These are phyloP conservation scores for Metellina segmentata DNA, from an alignment of 2,888 invertebrate genomes.

Conservation along the genomic window DNA sequence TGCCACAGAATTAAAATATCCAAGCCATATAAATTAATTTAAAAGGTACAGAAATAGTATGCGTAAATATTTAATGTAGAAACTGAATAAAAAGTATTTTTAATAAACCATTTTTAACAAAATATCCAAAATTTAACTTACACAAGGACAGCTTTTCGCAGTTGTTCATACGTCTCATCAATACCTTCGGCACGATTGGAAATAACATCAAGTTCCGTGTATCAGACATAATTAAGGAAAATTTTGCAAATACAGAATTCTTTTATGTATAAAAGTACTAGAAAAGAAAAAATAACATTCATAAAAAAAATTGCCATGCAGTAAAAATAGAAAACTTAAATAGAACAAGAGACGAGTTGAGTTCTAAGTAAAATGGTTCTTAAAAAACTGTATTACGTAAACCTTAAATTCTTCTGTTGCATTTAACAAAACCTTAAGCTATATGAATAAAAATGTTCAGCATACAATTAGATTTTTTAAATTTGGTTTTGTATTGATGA, in stretches of 20 bases:
- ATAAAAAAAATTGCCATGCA: too few relatives aligned
- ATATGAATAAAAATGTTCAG: too few relatives aligned
- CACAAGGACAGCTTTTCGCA: slow-evolving; percentile 80
- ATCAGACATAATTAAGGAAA: slow-evolving; percentile 78
- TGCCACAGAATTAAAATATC: not conserved
- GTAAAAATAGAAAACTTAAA: too few relatives aligned
- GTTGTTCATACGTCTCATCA: slow-evolving; percentile 79
- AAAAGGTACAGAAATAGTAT: not conserved
- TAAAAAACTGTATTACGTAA: too few relatives aligned
- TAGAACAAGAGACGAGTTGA: too few relatives aligned
- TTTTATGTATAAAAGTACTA: too few relatives aligned
- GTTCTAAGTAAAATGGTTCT: too few relatives aligned
- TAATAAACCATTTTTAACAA: not conserved
- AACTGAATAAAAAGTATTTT: not conserved
- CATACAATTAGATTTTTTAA: too few relatives aligned
- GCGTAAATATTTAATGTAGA: not conserved
- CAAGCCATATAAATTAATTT: not conserved
- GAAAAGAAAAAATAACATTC: too few relatives aligned
- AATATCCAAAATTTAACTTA: slow-evolving; percentile 67
- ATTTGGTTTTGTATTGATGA: too few relatives aligned
- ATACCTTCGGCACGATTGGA: slow-evolving; percentile 81
- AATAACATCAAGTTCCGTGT: slow-evolving; percentile 85
- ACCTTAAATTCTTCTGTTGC: too few relatives aligned
- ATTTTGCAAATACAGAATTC: not conserved
- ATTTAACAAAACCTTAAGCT: too few relatives aligned